Conservation (phyloP, 2,797 vertebrate species). For the Tinamus major region DNA sequence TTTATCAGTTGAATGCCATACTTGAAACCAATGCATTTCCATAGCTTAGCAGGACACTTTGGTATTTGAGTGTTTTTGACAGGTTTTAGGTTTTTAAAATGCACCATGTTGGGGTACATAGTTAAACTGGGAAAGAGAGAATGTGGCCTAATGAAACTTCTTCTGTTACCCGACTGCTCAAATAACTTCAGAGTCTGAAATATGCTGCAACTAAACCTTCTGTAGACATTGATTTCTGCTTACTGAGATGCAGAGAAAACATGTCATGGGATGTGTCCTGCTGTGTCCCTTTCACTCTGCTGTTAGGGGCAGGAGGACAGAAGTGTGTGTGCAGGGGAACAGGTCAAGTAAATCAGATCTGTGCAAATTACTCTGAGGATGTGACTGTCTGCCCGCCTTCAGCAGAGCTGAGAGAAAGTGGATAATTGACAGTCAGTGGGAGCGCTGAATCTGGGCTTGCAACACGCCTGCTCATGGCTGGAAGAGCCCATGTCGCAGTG, state of each 20-base stretch:
- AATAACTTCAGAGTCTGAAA: background rate
- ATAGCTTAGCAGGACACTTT: background rate
- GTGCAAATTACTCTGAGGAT: background rate
- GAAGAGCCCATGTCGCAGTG: background rate
- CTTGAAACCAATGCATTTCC: background rate
- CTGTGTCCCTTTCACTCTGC: background rate
- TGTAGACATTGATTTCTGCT: background rate
- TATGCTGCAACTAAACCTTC: background rate
- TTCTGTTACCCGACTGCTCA: background rate
- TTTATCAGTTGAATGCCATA: background rate
- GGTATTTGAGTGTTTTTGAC: background rate
- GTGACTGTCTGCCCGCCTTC: background rate
- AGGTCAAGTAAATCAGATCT: background rate
- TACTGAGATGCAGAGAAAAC: background rate
- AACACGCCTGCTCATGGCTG: background rate
- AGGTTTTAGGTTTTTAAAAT: background rate
- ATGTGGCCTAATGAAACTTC: background rate
- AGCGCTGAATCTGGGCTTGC: background rate
- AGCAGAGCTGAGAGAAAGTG: background rate
- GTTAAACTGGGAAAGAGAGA: background rate
- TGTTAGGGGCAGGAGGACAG: background rate
- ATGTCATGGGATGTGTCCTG: background rate
- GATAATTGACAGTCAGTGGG: background rate
- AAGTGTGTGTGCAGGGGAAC: background rate
- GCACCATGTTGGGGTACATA: accelerated